A percentile compares a stretch with the other conserved stretches of the same genome.
These are phyloP conservation scores for Rhyacophila brunnea DNA, from an alignment of 1,140 invertebrate genomes.

Conservation along the genomic window DNA sequence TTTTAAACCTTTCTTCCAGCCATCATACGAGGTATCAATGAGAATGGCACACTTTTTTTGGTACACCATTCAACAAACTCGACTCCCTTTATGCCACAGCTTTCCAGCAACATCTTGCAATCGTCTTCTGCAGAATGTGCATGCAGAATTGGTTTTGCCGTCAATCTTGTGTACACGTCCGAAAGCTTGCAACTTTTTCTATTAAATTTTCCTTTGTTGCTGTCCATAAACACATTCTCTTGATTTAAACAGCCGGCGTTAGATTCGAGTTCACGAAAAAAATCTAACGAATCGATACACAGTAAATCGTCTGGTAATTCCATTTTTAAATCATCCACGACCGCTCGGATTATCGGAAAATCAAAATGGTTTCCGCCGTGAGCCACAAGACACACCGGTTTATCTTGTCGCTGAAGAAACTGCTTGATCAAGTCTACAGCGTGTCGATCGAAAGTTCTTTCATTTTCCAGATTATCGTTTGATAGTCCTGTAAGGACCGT, in stretches of 20 bases:
- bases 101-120: slow-evolving; percentile 57
- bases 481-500: slow-evolving; percentile 59
- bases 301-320: slow-evolving; percentile 51
- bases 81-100: slow-evolving; percentile 52
- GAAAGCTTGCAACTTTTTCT: slow-evolving; percentile 49
- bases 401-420: slow-evolving; percentile 62
- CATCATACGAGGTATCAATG: too few species aligned
- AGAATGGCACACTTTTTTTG: slow-evolving; percentile 1
- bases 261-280: too few species aligned
- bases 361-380: slow-evolving; percentile 80
- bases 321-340: slow-evolving; percentile 52
- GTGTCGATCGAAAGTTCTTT: slow-evolving; percentile 58
- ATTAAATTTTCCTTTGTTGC: not conserved
- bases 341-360: slow-evolving; percentile 68
- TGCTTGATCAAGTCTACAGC: slow-evolving; percentile 54
- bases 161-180: slow-evolving; percentile 53
- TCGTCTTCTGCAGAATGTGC: slow-evolving; percentile 63
- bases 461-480: slow-evolving; percentile 61
- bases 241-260: too few species aligned
- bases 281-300: slow-evolving; percentile 56
- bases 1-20: too few species aligned
- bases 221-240: too few species aligned
- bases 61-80: slow-evolving; percentile 59
- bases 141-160: slow-evolving; percentile 43
- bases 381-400: slow-evolving; percentile 74